A percentile compares a stretch with the other conserved stretches of the same genome.
Evolutionary conservation across 2,888 invertebrate species (phyloP).

Genomic region (Morpho deidamia): DNA sequence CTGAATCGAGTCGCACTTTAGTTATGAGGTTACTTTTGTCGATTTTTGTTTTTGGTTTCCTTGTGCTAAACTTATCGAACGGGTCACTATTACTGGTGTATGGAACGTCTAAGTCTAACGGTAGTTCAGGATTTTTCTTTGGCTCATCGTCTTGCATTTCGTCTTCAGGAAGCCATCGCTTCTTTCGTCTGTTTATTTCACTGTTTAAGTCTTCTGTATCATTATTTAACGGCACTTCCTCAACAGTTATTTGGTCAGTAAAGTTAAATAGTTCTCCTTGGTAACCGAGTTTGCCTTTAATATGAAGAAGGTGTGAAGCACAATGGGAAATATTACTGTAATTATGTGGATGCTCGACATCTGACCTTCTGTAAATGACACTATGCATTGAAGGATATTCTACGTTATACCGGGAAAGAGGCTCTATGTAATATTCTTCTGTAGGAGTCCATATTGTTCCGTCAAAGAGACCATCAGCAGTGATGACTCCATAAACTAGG

Average conservation of each 20-base stretch:
- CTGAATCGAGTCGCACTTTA: constrained; percentile 71
- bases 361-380: constrained; percentile 89
- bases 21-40: constrained; percentile 75
- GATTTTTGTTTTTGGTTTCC: constrained; percentile 72
- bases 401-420: constrained; percentile 81
- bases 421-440: constrained; percentile 92
- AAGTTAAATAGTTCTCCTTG: constrained; percentile 62
- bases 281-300: constrained; percentile 54
- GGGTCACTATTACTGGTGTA: constrained; percentile 80
- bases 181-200: constrained; percentile 66
- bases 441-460: constrained; percentile 88
- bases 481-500: constrained; percentile 90
- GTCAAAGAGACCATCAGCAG: constrained; percentile 92
- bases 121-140: constrained; percentile 81
- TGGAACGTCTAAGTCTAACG: constrained; percentile 81
- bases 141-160: constrained; percentile 77
- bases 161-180: constrained; percentile 85
- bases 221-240: constrained; percentile 46
- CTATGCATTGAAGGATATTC: constrained; percentile 83
- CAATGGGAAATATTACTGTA: constrained; percentile 59
- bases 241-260: constrained; percentile 46
- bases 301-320: constrained; percentile 80
- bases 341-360: constrained; percentile 80
- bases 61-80: constrained; percentile 65
- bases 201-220: constrained; percentile 55